phyloP scores from a whole-genome alignment of 2,888 invertebrate genomes.

The Masnerella sp. region DNA sequence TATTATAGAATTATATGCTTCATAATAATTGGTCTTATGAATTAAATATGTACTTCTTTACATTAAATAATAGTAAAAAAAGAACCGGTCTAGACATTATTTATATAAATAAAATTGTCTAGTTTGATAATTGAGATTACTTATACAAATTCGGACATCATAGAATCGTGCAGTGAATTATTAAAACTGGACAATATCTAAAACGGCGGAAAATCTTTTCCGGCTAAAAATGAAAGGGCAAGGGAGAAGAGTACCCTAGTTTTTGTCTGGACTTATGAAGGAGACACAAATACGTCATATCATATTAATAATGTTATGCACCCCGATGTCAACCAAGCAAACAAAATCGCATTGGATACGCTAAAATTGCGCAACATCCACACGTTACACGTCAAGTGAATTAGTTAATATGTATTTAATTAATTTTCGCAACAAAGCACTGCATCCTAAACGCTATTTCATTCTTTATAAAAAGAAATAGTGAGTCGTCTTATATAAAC shows the following conservation, averaged over 20 bases:
- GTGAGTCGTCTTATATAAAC: too few relatives aligned
- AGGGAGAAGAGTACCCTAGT: slow-evolving; percentile 49
- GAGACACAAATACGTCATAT: slow-evolving; percentile 51
- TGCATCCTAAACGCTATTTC: too few relatives aligned
- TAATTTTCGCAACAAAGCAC: slow-evolving; percentile 64
- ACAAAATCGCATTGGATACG: slow-evolving; percentile 71
- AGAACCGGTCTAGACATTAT: too few relatives aligned
- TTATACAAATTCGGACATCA: too few relatives aligned
- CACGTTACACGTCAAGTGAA: slow-evolving; percentile 70
- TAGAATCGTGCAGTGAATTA: not conserved
- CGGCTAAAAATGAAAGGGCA: slow-evolving; percentile 47
- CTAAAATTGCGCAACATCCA: slow-evolving; percentile 64
- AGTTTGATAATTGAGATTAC: too few relatives aligned
- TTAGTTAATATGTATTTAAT: slow-evolving; percentile 76
- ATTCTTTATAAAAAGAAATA: too few relatives aligned
- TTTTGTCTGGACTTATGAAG: slow-evolving; percentile 40
- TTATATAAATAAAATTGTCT: not conserved
- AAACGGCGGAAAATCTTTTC: slow-evolving; percentile 60
- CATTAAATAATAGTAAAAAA: too few relatives aligned
- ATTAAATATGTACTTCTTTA: too few relatives aligned
- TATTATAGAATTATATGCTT: too few relatives aligned
- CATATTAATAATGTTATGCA: slow-evolving; percentile 74
- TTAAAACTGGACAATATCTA: slow-evolving; percentile 10
- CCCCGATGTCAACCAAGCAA: slow-evolving; percentile 68
- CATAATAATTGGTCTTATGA: too few relatives aligned